Conservation (phyloP, 64 coral and sea anemone genomes). For the Hydrozoanthus tunicans region DNA sequence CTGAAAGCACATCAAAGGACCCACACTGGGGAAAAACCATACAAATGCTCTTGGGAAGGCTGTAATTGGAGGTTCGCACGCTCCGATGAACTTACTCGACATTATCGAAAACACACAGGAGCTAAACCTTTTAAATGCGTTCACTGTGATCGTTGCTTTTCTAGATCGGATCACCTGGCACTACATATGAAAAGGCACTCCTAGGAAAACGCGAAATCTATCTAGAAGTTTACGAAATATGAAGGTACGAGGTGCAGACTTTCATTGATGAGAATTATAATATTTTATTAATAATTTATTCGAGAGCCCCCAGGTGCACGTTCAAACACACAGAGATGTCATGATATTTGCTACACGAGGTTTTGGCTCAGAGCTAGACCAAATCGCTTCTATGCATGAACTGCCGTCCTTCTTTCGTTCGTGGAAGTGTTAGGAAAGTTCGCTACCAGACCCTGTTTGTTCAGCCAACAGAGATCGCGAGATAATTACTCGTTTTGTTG, state of each 20-base stretch:
- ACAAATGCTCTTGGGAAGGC: slow-evolving; percentile 98
- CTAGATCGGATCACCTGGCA: slow-evolving; percentile 90
- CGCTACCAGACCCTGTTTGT: neutral
- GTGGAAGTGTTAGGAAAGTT: neutral
- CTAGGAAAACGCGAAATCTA: slow-evolving; percentile 6
- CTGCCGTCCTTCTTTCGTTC: neutral
- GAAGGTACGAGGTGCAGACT: slow-evolving; percentile 67
- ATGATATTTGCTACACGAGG: slow-evolving; percentile 1
- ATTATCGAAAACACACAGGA: slow-evolving; percentile 96
- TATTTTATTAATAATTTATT: slow-evolving; percentile 91
- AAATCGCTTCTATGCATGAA: neutral
- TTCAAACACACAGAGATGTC: slow-evolving; percentile 8
- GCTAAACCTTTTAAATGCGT: slow-evolving; percentile 97
- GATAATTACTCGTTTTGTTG: neutral
- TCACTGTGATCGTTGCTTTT: slow-evolving; percentile 94
- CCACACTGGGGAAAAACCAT: slow-evolving; percentile 98
- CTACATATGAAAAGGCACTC: slow-evolving; percentile 73
- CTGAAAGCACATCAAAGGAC: slow-evolving; percentile 99
- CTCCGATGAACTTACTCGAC: slow-evolving; percentile 95
- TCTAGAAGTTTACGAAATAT: slow-evolving; percentile 45
- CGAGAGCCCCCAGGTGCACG: slow-evolving; percentile 69
- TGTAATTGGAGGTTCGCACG: slow-evolving; percentile 99
- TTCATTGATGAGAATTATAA: slow-evolving; percentile 86
- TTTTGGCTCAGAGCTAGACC: neutral
- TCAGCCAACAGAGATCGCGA: neutral